A percentile compares a stretch with the other conserved stretches of the same genome.
Evolutionary conservation across 2,888 invertebrate genomes (phyloP).

Genomic region (Aricia artaxerxes): DNA sequence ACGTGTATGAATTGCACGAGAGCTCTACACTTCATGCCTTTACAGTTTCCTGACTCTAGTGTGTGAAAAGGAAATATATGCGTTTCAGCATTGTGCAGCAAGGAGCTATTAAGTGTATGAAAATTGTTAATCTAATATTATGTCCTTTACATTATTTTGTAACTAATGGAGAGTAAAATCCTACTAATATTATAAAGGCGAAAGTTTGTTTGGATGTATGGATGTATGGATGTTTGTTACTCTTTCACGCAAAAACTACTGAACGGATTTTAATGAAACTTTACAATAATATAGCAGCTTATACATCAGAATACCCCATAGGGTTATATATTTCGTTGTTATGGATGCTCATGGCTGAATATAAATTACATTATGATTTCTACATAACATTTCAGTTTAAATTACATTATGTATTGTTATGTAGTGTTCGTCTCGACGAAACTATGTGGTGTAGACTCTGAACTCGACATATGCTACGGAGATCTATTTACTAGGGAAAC

Average conservation of each 20-base stretch:
- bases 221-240: too few relatives aligned
- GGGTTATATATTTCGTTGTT: neutral
- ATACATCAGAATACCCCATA: too few relatives aligned
- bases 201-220: too few relatives aligned
- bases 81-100: neutral
- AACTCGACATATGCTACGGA: neutral
- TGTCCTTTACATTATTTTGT: neutral
- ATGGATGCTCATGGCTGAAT: neutral
- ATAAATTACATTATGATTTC: neutral
- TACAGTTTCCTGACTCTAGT: neutral
- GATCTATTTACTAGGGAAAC: neutral
- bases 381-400: too few relatives aligned
- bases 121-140: neutral
- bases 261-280: too few relatives aligned
- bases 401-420: too few relatives aligned
- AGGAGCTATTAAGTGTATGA: neutral
- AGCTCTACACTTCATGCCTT: neutral
- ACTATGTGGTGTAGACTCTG: neutral
- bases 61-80: neutral
- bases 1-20: slow-evolving; percentile 3
- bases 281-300: too few relatives aligned
- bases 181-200: too few relatives aligned
- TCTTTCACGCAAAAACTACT: too few relatives aligned
- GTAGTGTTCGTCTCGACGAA: neutral
- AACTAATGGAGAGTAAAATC: too few relatives aligned